phyloP scores from a whole-genome alignment of 2,888 invertebrate genomes.

The Fragum sueziense region DNA sequence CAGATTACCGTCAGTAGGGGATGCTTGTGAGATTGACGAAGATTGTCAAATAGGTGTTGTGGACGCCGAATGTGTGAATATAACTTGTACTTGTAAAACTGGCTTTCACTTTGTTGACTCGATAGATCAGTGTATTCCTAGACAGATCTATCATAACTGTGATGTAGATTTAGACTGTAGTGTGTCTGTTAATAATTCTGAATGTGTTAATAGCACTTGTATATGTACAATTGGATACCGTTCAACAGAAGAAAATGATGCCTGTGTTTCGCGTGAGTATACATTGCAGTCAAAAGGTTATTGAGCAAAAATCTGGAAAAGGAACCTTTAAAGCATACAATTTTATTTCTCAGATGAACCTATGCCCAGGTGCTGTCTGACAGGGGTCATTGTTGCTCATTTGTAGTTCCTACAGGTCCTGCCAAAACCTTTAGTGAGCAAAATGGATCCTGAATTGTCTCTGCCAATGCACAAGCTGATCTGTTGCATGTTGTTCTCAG shows the following conservation, averaged over 20 bases:
- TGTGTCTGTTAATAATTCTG: constrained; percentile 54
- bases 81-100: constrained; percentile 32
- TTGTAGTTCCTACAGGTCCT: too few species aligned
- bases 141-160: constrained; percentile 64
- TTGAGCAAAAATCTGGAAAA: too few species aligned
- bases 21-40: constrained; percentile 32
- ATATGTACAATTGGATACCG: constrained; percentile 48
- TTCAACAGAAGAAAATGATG: constrained; percentile 31
- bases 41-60: constrained; percentile 48
- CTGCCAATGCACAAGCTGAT: too few species aligned
- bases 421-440: too few species aligned
- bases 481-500: too few species aligned
- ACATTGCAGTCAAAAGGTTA: too few species aligned
- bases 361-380: too few species aligned
- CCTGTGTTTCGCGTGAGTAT: constrained; percentile 30
- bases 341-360: too few species aligned
- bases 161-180: constrained; percentile 55
- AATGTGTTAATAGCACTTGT: constrained; percentile 55
- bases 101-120: constrained; percentile 30
- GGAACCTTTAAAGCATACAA: too few species aligned
- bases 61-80: constrained; percentile 53
- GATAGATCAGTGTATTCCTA: constrained; percentile 15
- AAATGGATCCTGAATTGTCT: too few species aligned
- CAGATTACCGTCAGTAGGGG: constrained; percentile 39
- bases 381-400: too few species aligned